Conservation (phyloP, 2,797 vertebrate species). For the Loris lydekkerianus region DNA sequence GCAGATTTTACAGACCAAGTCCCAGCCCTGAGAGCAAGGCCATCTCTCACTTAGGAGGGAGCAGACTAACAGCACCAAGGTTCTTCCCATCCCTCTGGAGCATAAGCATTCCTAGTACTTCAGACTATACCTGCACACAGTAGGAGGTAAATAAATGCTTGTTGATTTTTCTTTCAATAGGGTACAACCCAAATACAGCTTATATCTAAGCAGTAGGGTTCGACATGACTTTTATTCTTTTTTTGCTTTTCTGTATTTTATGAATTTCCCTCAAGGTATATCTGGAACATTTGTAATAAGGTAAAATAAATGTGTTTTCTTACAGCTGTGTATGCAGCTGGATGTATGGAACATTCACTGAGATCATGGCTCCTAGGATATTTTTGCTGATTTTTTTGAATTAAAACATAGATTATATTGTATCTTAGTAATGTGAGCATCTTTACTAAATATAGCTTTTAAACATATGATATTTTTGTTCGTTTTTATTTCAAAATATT, state of each 20-base stretch:
- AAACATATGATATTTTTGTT: slow-evolving; percentile 33
- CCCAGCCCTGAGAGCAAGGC: background rate
- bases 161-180: background rate
- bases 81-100: background rate
- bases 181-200: background rate
- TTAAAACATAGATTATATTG: background rate
- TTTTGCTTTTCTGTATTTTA: background rate
- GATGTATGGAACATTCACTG: background rate
- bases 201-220: background rate
- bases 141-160: background rate
- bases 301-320: background rate
- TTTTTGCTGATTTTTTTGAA: slow-evolving; percentile 11
- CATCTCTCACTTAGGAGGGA: background rate
- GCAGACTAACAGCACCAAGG: background rate
- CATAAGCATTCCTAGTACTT: background rate
- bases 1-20: background rate
- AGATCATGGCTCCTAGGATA: background rate
- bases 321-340: background rate
- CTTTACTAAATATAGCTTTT: slow-evolving; percentile 28
- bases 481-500: background rate
- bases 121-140: background rate
- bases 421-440: background rate
- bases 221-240: background rate
- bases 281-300: background rate
- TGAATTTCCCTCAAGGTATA: background rate